These are phyloP conservation scores for Bufo bufo DNA, from an alignment of 2,113 vertebrate species.

Conservation along the genomic window DNA sequence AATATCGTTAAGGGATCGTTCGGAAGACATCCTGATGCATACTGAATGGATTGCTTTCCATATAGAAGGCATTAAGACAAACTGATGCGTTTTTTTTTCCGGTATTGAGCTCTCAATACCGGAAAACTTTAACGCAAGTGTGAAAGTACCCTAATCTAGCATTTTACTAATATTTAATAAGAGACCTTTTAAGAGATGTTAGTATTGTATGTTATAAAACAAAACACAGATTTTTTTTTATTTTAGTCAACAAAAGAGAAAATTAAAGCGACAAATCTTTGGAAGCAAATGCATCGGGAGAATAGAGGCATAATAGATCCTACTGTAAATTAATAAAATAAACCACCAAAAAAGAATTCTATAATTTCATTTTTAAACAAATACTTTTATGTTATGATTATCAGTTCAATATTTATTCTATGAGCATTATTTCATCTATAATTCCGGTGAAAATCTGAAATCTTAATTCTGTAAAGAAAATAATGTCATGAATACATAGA, in stretches of 20 bases:
- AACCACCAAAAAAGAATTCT: constrained; percentile 29
- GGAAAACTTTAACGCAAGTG: too few species aligned
- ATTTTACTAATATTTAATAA: neutral
- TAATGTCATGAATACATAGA: neutral
- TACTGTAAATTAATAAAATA: constrained; percentile 34
- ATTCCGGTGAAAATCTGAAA: neutral
- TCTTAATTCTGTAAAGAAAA: neutral
- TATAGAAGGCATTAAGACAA: too few species aligned
- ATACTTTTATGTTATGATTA: constrained; percentile 12
- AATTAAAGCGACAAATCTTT: constrained; percentile 47
- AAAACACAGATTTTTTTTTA: constrained; percentile 24
- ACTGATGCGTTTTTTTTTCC: too few species aligned
- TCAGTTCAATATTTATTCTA: constrained; percentile 12
- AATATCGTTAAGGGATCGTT: too few species aligned
- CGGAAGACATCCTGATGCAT: too few species aligned
- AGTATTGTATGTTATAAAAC: constrained; percentile 18
- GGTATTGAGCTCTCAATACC: too few species aligned
- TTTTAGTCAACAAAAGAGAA: constrained; percentile 47
- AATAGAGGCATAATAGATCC: constrained; percentile 39
- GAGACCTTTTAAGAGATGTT: neutral
- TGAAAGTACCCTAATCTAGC: too few species aligned
- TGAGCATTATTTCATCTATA: neutral
- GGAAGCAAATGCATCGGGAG: constrained; percentile 9
- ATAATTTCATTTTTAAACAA: constrained; percentile 23
- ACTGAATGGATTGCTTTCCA: too few species aligned